A percentile compares a stretch with the other conserved stretches of the same genome.
Evolutionary conservation across 2,113 vertebrate genomes (phyloP).

Genomic region (Cynoglossus semilaevis): DNA sequence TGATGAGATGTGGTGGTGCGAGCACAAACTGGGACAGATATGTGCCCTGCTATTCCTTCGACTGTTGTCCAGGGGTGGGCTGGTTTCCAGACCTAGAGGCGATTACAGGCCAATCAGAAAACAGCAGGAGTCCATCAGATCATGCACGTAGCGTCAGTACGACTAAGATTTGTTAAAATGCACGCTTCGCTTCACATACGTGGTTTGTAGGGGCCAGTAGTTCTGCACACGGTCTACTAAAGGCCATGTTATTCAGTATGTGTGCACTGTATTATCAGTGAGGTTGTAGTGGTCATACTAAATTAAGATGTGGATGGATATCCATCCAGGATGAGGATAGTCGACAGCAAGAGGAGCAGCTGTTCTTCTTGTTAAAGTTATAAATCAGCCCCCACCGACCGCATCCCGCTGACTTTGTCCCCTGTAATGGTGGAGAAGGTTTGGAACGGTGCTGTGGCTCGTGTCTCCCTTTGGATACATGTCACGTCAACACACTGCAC

Average conservation of each 20-base stretch:
- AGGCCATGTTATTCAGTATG: constrained; percentile 39
- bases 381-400: constrained; percentile 59
- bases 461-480: constrained; percentile 25
- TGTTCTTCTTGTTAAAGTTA: constrained; percentile 65
- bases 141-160: constrained; percentile 56
- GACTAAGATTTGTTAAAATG: constrained; percentile 51
- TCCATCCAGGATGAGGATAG: constrained; percentile 60
- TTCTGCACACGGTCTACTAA: constrained; percentile 18
- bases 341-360: constrained; percentile 68
- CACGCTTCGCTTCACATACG: constrained; percentile 44
- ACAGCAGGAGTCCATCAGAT: constrained; percentile 64
- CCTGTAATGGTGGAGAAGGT: constrained; percentile 18
- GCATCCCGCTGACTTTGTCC: constrained; percentile 43
- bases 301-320: constrained; percentile 70
- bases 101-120: constrained; percentile 57
- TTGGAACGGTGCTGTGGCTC: constrained; percentile 16
- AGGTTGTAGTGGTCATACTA: constrained; percentile 61
- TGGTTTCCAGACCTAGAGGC: constrained; percentile 72
- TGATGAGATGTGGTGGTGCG: constrained; percentile 74
- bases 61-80: constrained; percentile 72
- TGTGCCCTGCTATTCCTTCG: constrained; percentile 65
- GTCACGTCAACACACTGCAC: constrained; percentile 41
- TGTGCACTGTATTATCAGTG: constrained; percentile 27
- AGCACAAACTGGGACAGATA: constrained; percentile 73
- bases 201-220: constrained; percentile 20